Evolutionary conservation across 2,888 invertebrate genomes (phyloP), one percentile per base, ranked within the genome.

Genomic region (Criorhina ranunculi): DNA sequence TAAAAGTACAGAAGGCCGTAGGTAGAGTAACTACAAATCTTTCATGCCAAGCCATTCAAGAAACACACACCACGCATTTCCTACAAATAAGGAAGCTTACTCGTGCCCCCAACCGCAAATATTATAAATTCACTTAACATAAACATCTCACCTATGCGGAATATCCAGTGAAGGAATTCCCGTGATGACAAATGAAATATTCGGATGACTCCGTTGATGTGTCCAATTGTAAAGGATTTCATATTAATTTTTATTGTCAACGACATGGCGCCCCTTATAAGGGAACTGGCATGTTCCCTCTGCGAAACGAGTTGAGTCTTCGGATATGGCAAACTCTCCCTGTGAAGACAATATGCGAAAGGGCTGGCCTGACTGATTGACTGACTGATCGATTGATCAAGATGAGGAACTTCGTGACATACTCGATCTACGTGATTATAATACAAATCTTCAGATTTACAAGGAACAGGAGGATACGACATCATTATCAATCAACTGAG

Each of bases 401-500:
- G 69, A 62, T 76, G 69, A 64, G 24, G 55, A 82, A 72, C 76
- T 77, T 77, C 70, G 70, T 77, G 81, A 82, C 77, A 82, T 82
- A 77, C 77, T 82, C 81, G 33, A 12, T 40, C 31, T 82, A 82
- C 81, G 81, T 82, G 81, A 77, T 64, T 59, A 66, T 15, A 82
- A 64, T 82, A 9, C 59, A 66, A 59, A 81, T 49, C 17, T 40
- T n/a, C 0, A 5, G 70, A 49, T 31, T 40, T 49, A 49, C 17
- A 66, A 49, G 19, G 24, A n/a, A 17, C 67, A 15, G 9, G 1
- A 0, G 49, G 11, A 29, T 29, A 3, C 24, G n/a, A 42, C 57
- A 55, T 19, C 19, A 15, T 62, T 64, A 77, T 82, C 59, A 31
- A 44, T 77, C 64, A 60, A 59, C 53, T 9, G n/a, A 70, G 40